phyloP scores from a whole-genome alignment of 2,113 vertebrate genomes.

The Collichthys lucidus region DNA sequence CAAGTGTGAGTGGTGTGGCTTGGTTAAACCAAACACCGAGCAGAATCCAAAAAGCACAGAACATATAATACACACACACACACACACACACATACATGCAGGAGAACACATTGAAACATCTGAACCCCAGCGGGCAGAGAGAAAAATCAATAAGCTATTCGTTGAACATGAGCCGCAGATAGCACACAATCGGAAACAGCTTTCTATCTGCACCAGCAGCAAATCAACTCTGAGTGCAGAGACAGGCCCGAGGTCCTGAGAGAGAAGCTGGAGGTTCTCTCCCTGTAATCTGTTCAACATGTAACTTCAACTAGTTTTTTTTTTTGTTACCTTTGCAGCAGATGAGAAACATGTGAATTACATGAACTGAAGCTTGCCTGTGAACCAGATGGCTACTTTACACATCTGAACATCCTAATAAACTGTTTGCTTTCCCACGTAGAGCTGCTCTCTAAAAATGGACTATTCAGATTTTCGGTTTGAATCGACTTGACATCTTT shows the following conservation, averaged over 20 bases:
- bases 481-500: background rate
- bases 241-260: background rate
- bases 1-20: background rate
- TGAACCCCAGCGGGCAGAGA: conserved; percentile 23
- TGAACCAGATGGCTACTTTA: conserved; percentile 17
- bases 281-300: background rate
- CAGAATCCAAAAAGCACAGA: background rate
- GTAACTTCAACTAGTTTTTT: background rate
- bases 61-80: background rate
- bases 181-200: conserved; percentile 39
- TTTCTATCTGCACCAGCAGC: conserved; percentile 45
- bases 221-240: conserved; percentile 6
- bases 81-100: background rate
- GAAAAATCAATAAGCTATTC: conserved; percentile 63
- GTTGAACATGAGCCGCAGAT: conserved; percentile 52
- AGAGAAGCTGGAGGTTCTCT: background rate
- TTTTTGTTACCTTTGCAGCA: background rate
- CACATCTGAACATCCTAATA: conserved; percentile 2
- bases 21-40: background rate
- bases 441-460: background rate
- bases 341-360: background rate
- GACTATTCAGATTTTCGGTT: no score
- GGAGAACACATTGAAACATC: conserved; percentile 19
- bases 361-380: background rate
- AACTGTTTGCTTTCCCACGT: background rate